Percentiles rank a stretch among this genome's conserved stretches.
Evolutionary conservation across 2,113 vertebrate species (phyloP).

Genomic region (Anhinga rufa): DNA sequence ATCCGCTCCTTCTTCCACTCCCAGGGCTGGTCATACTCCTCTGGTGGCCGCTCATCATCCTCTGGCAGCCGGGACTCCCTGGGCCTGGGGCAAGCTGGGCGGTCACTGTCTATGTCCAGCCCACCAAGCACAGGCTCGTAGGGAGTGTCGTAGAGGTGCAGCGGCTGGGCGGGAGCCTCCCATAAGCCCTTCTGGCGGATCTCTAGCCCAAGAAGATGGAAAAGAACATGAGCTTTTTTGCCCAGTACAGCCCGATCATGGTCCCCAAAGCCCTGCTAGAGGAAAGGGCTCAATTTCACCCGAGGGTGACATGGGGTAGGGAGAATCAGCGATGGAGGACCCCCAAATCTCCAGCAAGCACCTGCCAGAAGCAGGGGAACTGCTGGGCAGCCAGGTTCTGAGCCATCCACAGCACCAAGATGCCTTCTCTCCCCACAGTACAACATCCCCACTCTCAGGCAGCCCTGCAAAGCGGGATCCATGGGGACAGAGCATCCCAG

Average conservation of each 20-base stretch:
- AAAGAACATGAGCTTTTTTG: neutral
- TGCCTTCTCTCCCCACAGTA: neutral
- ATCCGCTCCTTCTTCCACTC: conserved; percentile 98
- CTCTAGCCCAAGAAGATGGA: conserved; percentile 44
- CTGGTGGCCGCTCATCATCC: conserved; percentile 91
- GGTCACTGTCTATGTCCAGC: conserved; percentile 72
- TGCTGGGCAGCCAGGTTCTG: neutral
- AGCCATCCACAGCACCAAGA: neutral
- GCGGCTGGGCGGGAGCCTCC: conserved; percentile 60
- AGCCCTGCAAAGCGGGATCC: neutral
- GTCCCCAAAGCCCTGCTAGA: neutral
- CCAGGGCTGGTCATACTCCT: conserved; percentile 99
- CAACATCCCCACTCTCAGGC: neutral
- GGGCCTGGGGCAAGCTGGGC: conserved; percentile 60
- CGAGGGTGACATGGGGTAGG: accelerated
- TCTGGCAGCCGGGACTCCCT: conserved; percentile 91
- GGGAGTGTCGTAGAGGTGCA: conserved; percentile 90
- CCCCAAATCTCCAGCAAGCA: neutral
- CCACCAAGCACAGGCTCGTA: conserved; percentile 84
- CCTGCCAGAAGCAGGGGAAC: neutral
- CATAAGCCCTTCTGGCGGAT: conserved; percentile 74
- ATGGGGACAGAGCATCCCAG: neutral
- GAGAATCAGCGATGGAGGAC: neutral
- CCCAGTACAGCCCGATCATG: neutral
- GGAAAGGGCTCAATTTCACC: neutral